Base-by-base conservation (phyloP, 2,113 vertebrate genomes). In the Ciconia stormi region DNA sequence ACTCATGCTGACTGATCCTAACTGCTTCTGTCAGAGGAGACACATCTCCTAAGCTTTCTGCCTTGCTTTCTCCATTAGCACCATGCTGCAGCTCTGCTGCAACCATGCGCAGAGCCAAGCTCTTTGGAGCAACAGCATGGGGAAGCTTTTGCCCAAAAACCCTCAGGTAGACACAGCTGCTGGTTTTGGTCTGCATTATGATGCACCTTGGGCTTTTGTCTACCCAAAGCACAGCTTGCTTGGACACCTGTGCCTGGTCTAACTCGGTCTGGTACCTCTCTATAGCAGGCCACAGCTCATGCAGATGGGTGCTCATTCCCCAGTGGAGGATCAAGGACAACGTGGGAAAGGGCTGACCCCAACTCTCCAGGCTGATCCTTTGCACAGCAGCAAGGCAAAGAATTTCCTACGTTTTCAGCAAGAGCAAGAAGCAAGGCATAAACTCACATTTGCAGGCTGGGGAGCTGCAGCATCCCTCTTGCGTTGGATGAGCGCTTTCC, bases 401-500 rank as follows among this genome's bases (percentile, higher is more conserved):
- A 36, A 59, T 44, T 62, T 32, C 63, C 27, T 65, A 5, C 0
- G 0, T 14, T 72, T 82, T 30, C 44, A 40, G 13, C 11, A 50
- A 0, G 2, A 42, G 14, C 11, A 70, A n/a, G 59, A 52, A 59
- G 13, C 47, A 46, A 88, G 38, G 25, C 13, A 26, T 11, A 17
- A 82, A 63, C 27, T 62, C 62, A 16, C 15, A 9, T 19, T 42
- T 38, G 23, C 55, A 74, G 29, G 17, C 18, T 27, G 36, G 63
- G 61, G 25, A 90, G 73, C 9, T 3, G 1, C 8, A 7, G 38
- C 44, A 61, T 6, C 27, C 23, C 14, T 50, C 53, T n/a, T 0
- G 1, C 2, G 1, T 0, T 20, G 13, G 23, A 61, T 3, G 8
- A 23, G n/a, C 23, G 8, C 59, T 17, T 36, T 61, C 59, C n/a